Evolutionary conservation across 2,888 invertebrate genomes (phyloP).

Genomic region (Leptura quadrifasciata): DNA sequence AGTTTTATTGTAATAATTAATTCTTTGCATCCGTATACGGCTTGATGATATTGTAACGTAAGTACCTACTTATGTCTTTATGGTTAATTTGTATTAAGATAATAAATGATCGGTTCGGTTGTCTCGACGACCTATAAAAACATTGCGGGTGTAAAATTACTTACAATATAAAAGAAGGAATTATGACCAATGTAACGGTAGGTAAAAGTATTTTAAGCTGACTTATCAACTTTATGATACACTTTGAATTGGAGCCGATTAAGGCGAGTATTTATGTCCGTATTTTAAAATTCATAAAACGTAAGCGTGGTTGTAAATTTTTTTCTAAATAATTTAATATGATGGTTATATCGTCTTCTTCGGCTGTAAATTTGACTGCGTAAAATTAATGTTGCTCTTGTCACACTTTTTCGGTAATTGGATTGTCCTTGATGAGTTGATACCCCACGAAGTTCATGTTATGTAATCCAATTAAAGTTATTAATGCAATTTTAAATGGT

Average conservation of each 20-base stretch:
- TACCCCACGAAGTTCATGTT: neutral
- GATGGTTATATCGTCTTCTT: slow-evolving; percentile 40
- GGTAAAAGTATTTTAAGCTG: slow-evolving; percentile 48
- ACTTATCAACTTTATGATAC: slow-evolving; percentile 50
- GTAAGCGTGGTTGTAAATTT: slow-evolving; percentile 47
- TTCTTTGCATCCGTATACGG: slow-evolving; percentile 54
- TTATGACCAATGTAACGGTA: slow-evolving; percentile 46
- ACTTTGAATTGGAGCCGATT: slow-evolving; percentile 46
- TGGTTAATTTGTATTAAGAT: slow-evolving; percentile 48
- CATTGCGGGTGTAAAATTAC: slow-evolving; percentile 48
- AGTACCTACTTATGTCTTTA: slow-evolving; percentile 56
- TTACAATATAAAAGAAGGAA: slow-evolving; percentile 38
- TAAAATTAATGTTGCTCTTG: slow-evolving; percentile 41
- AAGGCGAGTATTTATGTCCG: slow-evolving; percentile 42
- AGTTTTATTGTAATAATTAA: slow-evolving; percentile 54
- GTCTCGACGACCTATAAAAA: slow-evolving; percentile 42
- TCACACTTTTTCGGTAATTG: slow-evolving; percentile 49
- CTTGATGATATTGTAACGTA: slow-evolving; percentile 53
- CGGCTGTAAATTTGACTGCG: slow-evolving; percentile 42
- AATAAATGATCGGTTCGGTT: slow-evolving; percentile 38
- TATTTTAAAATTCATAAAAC: slow-evolving; percentile 55
- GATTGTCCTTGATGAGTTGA: slow-evolving; percentile 25
- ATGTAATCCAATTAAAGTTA: slow-evolving; percentile 19
- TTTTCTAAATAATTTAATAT: slow-evolving; percentile 46
- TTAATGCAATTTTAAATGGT: neutral